Conservation (phyloP, 2,888 invertebrate species). For the Chrysotoxum bicinctum region DNA sequence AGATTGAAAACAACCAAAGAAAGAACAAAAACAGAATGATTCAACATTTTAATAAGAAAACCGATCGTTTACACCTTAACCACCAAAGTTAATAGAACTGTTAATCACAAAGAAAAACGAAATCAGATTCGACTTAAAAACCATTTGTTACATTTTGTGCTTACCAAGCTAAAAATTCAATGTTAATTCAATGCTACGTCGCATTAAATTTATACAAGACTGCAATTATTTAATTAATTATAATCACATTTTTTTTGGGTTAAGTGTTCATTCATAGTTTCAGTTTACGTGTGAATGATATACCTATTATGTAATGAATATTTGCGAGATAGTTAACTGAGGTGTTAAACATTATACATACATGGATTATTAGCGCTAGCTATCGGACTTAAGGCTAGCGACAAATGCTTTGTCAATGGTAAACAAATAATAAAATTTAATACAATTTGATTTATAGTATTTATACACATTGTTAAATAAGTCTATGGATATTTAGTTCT, state of each 20-base stretch:
- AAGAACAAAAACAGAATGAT: not conserved
- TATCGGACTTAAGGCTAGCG: too few species aligned
- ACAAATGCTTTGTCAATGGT: too few species aligned
- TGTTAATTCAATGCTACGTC: not conserved
- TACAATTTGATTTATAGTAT: too few species aligned
- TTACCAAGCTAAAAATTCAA: slow-evolving; percentile 6
- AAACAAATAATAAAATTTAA: too few species aligned
- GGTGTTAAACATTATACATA: not conserved
- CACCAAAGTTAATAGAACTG: not conserved
- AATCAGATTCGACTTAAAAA: not conserved
- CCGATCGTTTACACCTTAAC: not conserved
- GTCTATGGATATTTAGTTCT: too few species aligned
- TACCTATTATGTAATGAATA: not conserved
- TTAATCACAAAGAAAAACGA: not conserved
- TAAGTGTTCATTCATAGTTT: too few species aligned
- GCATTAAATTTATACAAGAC: not conserved
- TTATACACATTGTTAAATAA: too few species aligned
- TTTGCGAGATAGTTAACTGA: not conserved
- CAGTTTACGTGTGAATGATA: not conserved
- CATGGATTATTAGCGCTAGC: too few species aligned
- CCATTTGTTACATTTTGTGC: not conserved
- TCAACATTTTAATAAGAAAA: not conserved
- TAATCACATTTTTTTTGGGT: not conserved
- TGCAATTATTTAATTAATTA: not conserved
- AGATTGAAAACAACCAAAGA: not conserved